Percentiles rank a stretch among this genome's conserved stretches.
Evolutionary conservation across 2,113 vertebrate species (phyloP).

Genomic region (Chaetura pelagica): DNA sequence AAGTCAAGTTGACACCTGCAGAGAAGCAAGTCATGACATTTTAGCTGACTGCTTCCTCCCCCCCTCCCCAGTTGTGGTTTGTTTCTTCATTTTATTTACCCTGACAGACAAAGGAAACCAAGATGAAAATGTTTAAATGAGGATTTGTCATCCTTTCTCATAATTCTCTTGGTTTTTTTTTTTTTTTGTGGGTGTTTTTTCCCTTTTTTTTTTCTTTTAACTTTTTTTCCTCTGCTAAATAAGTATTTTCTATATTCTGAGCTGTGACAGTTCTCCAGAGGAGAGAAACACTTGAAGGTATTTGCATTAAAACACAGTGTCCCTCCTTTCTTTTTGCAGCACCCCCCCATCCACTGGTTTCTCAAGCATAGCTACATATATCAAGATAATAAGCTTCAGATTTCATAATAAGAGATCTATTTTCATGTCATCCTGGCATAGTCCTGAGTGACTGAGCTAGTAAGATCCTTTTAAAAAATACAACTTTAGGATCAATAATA

Average conservation of each 20-base stretch:
- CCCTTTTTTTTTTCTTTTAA: not conserved
- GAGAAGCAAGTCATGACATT: conserved; percentile 71
- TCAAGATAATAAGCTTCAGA: conserved; percentile 42
- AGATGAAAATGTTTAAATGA: conserved; percentile 59
- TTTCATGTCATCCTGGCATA: not conserved
- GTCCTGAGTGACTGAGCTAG: conserved; percentile 9
- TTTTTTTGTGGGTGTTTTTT: not conserved
- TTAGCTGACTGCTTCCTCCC: conserved; percentile 30
- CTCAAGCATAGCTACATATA: conserved; percentile 1
- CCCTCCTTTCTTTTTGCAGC: not conserved
- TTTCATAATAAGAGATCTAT: conserved; percentile 28
- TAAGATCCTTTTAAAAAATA: conserved; percentile 47
- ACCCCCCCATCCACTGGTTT: not conserved
- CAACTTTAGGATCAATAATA: conserved; percentile 50
- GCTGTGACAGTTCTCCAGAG: not conserved
- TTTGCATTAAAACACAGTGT: not conserved
- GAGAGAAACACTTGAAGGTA: not conserved
- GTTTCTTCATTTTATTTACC: conserved; percentile 61
- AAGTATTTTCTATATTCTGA: not conserved
- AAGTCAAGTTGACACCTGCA: conserved; percentile 64
- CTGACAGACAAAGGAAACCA: conserved; percentile 57
- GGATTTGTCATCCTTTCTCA: not conserved
- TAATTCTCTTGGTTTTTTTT: not conserved
- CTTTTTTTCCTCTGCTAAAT: not conserved
- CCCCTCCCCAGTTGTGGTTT: not conserved